Conservation (phyloP, 1,140 invertebrate genomes). For the Nebria ingens region DNA sequence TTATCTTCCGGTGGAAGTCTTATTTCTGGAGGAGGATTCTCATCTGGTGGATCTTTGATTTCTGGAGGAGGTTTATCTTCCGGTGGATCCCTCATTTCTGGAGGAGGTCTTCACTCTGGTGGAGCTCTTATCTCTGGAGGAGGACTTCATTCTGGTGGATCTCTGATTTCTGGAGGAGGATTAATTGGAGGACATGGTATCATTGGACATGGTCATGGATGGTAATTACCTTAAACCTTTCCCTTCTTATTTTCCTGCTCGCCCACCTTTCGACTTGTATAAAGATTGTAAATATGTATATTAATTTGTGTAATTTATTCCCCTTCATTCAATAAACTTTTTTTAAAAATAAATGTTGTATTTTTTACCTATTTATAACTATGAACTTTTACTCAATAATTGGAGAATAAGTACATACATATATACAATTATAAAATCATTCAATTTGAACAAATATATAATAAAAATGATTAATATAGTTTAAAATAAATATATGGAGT, state of each 20-base stretch:
- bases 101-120: neutral
- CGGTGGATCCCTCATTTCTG: conserved; percentile 19
- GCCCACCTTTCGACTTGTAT: neutral
- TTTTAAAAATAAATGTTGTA: neutral
- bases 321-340: neutral
- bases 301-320: conserved; percentile 5
- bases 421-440: too few species aligned
- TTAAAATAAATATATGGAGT: too few species aligned
- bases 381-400: too few species aligned
- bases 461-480: too few species aligned
- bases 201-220: conserved; percentile 1
- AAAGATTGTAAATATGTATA: conserved; percentile 2
- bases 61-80: conserved; percentile 22
- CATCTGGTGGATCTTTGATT: neutral
- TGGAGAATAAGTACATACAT: too few species aligned
- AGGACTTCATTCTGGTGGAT: neutral
- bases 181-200: neutral
- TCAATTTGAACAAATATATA: too few species aligned
- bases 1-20: neutral
- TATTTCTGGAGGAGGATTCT: neutral
- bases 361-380: too few species aligned
- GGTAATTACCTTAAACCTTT: neutral
- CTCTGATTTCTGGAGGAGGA: neutral
- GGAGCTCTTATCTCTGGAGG: neutral
- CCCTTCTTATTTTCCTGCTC: too few species aligned